Conservation (phyloP, 2,888 invertebrate species). For the Holacanthella duospinosa region DNA sequence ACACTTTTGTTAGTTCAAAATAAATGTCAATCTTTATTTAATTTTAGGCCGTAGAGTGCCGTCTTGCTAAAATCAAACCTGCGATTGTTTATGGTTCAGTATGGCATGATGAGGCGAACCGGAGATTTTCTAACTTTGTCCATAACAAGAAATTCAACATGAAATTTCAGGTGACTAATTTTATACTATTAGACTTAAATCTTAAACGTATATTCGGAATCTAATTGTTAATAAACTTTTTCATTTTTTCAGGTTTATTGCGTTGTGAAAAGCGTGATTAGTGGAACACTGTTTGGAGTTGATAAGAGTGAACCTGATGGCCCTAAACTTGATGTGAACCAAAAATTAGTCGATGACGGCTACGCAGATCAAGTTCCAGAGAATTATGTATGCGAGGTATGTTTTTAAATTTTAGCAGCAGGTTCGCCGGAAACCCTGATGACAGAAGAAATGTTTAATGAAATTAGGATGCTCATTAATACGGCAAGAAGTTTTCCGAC, state of each 20-base stretch:
- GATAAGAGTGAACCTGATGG: conserved; percentile 21
- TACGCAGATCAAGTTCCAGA: conserved; percentile 62
- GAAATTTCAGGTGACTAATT: neutral
- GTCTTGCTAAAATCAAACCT: conserved; percentile 28
- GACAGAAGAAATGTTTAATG: neutral
- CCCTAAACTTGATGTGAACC: conserved; percentile 11
- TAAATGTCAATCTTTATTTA: neutral
- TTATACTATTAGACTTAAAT: no score
- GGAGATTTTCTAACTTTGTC: conserved; percentile 19
- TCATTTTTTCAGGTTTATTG: conserved; percentile 53
- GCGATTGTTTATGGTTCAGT: conserved; percentile 27
- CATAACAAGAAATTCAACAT: neutral
- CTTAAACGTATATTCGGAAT: no score
- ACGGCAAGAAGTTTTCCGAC: neutral
- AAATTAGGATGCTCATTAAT: neutral
- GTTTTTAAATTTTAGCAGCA: neutral
- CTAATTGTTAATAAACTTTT: neutral
- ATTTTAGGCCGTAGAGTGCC: conserved; percentile 31
- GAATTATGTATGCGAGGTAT: conserved; percentile 62
- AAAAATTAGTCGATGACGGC: conserved; percentile 49
- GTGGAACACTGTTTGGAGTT: conserved; percentile 51
- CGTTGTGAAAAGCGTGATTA: conserved; percentile 60
- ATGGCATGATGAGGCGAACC: conserved; percentile 24
- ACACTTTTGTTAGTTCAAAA: neutral
- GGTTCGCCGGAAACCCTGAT: neutral